A percentile compares a stretch with the other conserved stretches of the same genome.
phyloP scores from a whole-genome alignment of 2,113 vertebrate species.

The Gymnocephalus cernua region DNA sequence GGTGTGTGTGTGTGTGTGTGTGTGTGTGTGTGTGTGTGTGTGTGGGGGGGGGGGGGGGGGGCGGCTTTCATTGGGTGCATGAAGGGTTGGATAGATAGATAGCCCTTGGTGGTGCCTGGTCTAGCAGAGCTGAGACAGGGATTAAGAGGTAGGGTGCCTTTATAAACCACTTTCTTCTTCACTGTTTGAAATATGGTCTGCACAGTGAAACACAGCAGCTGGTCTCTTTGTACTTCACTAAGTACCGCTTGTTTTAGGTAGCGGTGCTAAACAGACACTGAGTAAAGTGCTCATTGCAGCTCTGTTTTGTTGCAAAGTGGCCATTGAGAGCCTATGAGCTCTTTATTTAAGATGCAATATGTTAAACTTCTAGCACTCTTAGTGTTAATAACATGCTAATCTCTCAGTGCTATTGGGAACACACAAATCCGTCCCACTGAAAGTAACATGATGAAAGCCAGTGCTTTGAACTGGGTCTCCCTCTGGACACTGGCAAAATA shows the following conservation, averaged over 20 bases:
- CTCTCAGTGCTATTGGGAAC: constrained; percentile 38
- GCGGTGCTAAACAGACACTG: constrained; percentile 14
- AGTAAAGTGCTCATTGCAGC: background rate
- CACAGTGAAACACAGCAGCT: constrained; percentile 30
- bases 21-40: constrained; percentile 22
- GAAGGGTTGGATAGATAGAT: constrained; percentile 63
- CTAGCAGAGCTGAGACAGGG: constrained; percentile 58
- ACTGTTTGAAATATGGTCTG: constrained; percentile 63
- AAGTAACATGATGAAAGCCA: constrained; percentile 32
- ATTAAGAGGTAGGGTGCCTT: constrained; percentile 67
- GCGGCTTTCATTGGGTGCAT: constrained; percentile 42
- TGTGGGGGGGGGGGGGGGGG: too few species aligned
- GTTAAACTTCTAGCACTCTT: constrained; percentile 20
- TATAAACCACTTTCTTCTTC: constrained; percentile 60
- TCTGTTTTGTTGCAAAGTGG: constrained; percentile 5
- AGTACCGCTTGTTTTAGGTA: constrained; percentile 35
- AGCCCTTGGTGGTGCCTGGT: constrained; percentile 61
- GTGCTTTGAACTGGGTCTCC: constrained; percentile 42
- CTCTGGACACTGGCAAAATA: constrained; percentile 32
- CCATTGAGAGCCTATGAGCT: constrained; percentile 17
- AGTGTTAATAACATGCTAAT: constrained; percentile 61
- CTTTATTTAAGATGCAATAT: constrained; percentile 50
- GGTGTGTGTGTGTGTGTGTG: background rate
- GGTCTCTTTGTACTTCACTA: constrained; percentile 18
- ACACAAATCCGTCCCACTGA: constrained; percentile 37